These are phyloP conservation scores for Lutraria rhynchaena DNA, from an alignment of 1,140 invertebrate genomes.

Conservation along the genomic window DNA sequence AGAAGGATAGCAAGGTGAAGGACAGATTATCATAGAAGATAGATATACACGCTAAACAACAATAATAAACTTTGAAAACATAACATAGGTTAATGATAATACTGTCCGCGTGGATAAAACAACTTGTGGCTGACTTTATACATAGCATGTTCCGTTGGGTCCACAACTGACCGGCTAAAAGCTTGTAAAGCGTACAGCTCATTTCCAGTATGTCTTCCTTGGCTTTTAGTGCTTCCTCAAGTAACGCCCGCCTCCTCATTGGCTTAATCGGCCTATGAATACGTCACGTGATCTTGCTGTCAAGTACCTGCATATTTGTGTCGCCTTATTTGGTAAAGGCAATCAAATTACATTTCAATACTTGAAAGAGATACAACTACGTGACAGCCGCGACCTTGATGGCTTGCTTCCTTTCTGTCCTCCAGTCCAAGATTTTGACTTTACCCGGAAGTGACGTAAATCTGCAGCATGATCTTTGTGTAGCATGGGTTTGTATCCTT, in stretches of 20 bases:
- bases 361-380: conserved; percentile 3
- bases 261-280: background rate
- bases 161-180: too few species aligned
- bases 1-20: too few species aligned
- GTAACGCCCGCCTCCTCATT: background rate
- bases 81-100: too few species aligned
- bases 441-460: conserved; percentile 87
- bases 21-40: too few species aligned
- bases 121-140: too few species aligned
- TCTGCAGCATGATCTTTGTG: conserved; percentile 88
- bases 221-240: background rate
- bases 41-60: too few species aligned
- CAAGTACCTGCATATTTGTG: background rate
- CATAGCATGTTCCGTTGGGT: too few species aligned
- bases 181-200: background rate
- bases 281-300: background rate
- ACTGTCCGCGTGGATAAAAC: too few species aligned
- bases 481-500: conserved; percentile 89
- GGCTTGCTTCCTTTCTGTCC: conserved; percentile 34
- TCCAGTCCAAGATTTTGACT: conserved; percentile 86
- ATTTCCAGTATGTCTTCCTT: background rate
- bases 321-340: background rate
- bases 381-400: background rate
- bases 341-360: background rate
- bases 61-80: too few species aligned